Base-by-base conservation (phyloP, 2,113 vertebrate species). In the Embiotoca jacksoni region DNA sequence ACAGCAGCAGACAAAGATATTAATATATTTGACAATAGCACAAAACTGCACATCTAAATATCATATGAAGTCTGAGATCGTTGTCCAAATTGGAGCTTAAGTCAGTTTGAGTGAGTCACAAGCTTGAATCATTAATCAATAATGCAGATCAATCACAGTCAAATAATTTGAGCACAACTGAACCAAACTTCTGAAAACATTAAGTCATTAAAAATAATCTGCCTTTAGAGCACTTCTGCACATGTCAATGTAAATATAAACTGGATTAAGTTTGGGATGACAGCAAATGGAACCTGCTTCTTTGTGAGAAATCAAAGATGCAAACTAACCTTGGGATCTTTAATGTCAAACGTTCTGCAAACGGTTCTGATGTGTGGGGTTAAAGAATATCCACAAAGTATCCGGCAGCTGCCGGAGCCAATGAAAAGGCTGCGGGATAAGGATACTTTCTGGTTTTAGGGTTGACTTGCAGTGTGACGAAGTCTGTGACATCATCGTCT, bases 401-500 rank as follows among this genome's bases (percentile, higher is more conserved):
- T 39, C 9, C n/a, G 57, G 8, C 1, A 30, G 60, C 7, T 15
- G 37, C 30, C 8, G 33, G 6, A 83, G 23, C 23, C 49, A 41
- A 52, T n/a, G 13, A 46, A 9, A 15, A 7, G 23, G 30, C 6
- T n/a, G 7, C 23, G 13, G 3, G 6, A 58, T 71, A 96, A 97
- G 94, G 96, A 98, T 99, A 99, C 97, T 98, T 99, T 68, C 94
- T 96, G 39, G 97, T 96, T 91, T 95, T 91, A 82, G 95, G 96
- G 86, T 97, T 98, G 86, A 99, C 79, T 3, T 98, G 96, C 88
- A 99, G 94, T 1, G 93, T 90, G 60, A 95, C 94, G 71, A 95
- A 92, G 39, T 98, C 97, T 0, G 95, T 95, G 76, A 96, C 58
- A 1, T 99, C 97, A 5, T 96, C 95, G 0, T 96, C 96, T 32